Conservation (phyloP, 1,140 invertebrate genomes). For the Heliconius himera region DNA sequence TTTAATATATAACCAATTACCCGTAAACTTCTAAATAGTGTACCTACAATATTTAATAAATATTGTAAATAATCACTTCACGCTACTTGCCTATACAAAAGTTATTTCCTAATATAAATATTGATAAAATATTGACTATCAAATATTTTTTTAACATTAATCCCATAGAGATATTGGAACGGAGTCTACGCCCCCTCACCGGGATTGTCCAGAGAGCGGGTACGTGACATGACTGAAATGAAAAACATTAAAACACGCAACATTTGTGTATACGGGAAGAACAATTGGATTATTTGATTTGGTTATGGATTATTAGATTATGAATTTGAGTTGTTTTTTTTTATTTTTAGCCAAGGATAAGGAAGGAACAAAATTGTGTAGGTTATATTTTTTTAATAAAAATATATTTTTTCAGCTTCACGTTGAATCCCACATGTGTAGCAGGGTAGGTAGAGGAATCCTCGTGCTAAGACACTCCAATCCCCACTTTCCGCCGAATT, state of each 20-base stretch:
- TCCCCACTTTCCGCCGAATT: too few relatives aligned
- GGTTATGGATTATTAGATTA: neutral
- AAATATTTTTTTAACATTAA: neutral
- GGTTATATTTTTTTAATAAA: too few relatives aligned
- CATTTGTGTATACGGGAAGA: neutral
- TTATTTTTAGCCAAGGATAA: neutral
- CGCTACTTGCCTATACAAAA: too few relatives aligned
- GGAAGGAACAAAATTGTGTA: too few relatives aligned
- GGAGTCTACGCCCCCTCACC: neutral
- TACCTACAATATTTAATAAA: too few relatives aligned
- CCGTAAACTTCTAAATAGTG: too few relatives aligned
- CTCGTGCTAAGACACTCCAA: too few relatives aligned
- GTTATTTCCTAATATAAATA: neutral
- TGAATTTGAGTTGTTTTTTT: neutral
- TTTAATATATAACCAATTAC: too few relatives aligned
- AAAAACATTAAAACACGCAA: neutral
- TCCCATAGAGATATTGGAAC: neutral
- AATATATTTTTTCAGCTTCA: too few relatives aligned
- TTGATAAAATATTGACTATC: neutral
- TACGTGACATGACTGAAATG: slow-evolving; percentile 3
- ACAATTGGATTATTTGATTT: neutral
- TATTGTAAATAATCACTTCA: too few relatives aligned
- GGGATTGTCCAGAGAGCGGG: neutral
- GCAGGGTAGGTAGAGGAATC: too few relatives aligned
- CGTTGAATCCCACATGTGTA: too few relatives aligned